Conservation (phyloP, 2,113 vertebrate genomes). For the Sclerurus mexicanus region DNA sequence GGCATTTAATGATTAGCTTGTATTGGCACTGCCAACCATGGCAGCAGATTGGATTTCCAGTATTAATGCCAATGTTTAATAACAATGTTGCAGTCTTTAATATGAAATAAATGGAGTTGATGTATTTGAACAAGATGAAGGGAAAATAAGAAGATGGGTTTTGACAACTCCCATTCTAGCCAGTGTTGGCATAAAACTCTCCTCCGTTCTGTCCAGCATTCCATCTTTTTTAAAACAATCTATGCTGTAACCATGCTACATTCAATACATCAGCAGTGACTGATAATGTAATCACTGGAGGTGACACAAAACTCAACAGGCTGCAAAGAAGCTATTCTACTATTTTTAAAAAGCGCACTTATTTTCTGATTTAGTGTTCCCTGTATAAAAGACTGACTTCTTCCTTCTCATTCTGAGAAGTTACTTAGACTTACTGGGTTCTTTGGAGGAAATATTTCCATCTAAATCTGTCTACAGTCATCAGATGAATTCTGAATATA, state of each 20-base stretch:
- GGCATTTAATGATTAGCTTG: background rate
- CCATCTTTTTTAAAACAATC: background rate
- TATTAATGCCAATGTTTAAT: constrained; percentile 24
- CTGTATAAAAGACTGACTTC: background rate
- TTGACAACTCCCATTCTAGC: background rate
- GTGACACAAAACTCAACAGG: background rate
- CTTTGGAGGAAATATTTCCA: constrained; percentile 2
- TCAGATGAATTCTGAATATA: constrained; percentile 18
- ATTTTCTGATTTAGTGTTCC: background rate
- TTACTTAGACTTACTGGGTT: background rate
- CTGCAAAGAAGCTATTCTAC: background rate
- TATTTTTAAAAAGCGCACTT: background rate
- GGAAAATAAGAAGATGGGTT: background rate
- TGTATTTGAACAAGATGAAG: background rate
- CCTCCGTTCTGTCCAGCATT: background rate
- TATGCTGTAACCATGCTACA: background rate
- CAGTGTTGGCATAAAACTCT: background rate
- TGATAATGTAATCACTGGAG: background rate
- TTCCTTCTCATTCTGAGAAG: background rate
- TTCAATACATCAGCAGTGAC: background rate
- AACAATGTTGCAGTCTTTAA: background rate
- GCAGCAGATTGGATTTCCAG: constrained; percentile 4
- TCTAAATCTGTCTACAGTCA: constrained; percentile 27
- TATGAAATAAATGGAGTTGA: background rate
- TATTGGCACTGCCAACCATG: background rate